These are phyloP conservation scores for Drosophila diplacantha DNA, from an alignment of 2,888 invertebrate species.

Conservation along the genomic window DNA sequence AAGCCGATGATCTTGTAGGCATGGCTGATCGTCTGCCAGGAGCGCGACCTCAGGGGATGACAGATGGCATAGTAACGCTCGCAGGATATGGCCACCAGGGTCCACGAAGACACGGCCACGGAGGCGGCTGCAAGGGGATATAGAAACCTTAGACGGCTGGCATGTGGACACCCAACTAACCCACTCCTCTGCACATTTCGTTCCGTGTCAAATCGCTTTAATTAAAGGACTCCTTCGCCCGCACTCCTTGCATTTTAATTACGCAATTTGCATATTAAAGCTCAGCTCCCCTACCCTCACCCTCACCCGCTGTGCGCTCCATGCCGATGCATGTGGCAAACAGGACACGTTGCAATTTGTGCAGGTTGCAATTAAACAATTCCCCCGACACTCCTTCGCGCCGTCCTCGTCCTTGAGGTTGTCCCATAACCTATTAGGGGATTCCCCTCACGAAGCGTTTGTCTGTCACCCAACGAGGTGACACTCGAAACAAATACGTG, in stretches of 20 bases:
- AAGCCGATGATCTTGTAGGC: constrained; percentile 84
- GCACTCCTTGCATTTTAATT: constrained; percentile 37
- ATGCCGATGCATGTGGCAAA: not conserved
- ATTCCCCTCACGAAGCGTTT: not conserved
- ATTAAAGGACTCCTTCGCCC: constrained; percentile 4
- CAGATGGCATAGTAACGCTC: constrained; percentile 89
- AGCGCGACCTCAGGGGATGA: constrained; percentile 84
- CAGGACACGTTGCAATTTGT: constrained; percentile 33
- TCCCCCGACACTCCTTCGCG: constrained; percentile 10
- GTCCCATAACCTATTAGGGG: constrained; percentile 2
- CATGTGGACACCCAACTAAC: no score
- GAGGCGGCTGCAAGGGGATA: constrained; percentile 81
- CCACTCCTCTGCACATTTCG: no score
- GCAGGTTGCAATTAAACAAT: constrained; percentile 30
- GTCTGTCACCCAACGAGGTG: not conserved
- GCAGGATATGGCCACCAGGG: constrained; percentile 86
- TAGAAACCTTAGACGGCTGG: not conserved
- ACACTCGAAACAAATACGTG: not conserved
- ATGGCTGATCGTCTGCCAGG: constrained; percentile 87
- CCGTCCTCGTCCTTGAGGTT: not conserved
- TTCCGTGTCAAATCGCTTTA: constrained; percentile 10
- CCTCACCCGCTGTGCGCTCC: not conserved
- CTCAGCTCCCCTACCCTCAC: not conserved
- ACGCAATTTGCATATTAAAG: constrained; percentile 40
- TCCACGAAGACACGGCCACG: constrained; percentile 87